Conservation (phyloP, 2,797 vertebrate species). For the Ataeniobius toweri region DNA sequence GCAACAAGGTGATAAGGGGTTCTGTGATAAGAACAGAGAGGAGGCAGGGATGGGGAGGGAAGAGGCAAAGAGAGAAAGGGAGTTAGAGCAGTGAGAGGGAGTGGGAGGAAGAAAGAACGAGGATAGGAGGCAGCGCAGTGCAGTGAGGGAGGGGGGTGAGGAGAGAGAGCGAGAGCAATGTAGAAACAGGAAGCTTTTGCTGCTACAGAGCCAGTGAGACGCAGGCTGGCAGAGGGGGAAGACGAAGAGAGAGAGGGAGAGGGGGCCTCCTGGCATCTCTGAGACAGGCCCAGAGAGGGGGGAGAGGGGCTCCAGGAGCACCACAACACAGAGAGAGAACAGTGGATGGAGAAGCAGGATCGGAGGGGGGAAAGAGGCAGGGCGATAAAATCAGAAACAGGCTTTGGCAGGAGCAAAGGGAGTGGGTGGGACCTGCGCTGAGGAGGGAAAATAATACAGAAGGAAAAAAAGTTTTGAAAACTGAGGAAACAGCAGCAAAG, state of each 20-base stretch:
- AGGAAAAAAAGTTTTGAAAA: slow-evolving; percentile 79
- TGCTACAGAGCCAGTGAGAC: slow-evolving; percentile 70
- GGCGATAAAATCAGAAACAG: slow-evolving; percentile 47
- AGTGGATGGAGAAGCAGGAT: slow-evolving; percentile 49
- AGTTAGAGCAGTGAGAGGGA: slow-evolving; percentile 72
- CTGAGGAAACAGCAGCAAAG: slow-evolving; percentile 34
- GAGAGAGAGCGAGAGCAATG: slow-evolving; percentile 55
- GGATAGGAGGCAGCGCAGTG: slow-evolving; percentile 74
- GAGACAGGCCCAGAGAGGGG: slow-evolving; percentile 47
- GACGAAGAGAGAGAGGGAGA: slow-evolving; percentile 54
- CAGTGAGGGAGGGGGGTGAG: slow-evolving; percentile 62
- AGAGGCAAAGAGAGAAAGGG: slow-evolving; percentile 70
- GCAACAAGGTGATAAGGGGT: slow-evolving; percentile 51
- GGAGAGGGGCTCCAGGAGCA: slow-evolving; percentile 60
- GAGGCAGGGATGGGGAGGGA: slow-evolving; percentile 65
- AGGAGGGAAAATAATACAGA: slow-evolving; percentile 46
- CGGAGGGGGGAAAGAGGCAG: slow-evolving; percentile 36
- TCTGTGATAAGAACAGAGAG: slow-evolving; percentile 62
- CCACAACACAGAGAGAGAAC: slow-evolving; percentile 48
- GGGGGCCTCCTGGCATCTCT: slow-evolving; percentile 54
- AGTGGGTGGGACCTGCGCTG: slow-evolving; percentile 47
- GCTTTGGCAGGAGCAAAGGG: slow-evolving; percentile 46
- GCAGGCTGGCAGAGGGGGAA: slow-evolving; percentile 63
- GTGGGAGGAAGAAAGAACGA: slow-evolving; percentile 75
- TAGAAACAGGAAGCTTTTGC: slow-evolving; percentile 69